A percentile compares a stretch with the other conserved stretches of the same genome.
Conservation (phyloP, 2,797 vertebrate genomes). For the Acipenser ruthenus region DNA sequence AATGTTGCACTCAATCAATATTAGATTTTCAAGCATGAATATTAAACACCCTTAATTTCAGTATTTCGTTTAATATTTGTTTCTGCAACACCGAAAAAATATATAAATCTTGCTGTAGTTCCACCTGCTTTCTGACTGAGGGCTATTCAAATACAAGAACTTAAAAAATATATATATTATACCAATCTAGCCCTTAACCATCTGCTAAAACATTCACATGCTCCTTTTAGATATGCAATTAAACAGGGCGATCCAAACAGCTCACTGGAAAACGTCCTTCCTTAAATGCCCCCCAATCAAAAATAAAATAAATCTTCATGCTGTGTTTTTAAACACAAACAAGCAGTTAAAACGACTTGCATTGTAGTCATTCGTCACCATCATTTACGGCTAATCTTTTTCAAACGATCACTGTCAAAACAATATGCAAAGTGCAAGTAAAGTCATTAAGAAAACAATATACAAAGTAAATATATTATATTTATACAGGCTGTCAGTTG, state of each 20-base stretch:
- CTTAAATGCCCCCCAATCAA: constrained; percentile 33
- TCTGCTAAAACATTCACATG: constrained; percentile 62
- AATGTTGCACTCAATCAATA: constrained; percentile 13
- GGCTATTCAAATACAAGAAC: constrained; percentile 42
- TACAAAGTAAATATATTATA: constrained; percentile 46
- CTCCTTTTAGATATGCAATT: constrained; percentile 51
- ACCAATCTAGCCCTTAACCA: constrained; percentile 59
- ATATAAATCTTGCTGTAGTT: constrained; percentile 19
- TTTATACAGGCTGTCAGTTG: constrained; percentile 20
- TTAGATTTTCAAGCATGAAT: constrained; percentile 12
- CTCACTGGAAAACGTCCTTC: constrained; percentile 24
- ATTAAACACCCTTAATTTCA: constrained; percentile 17
- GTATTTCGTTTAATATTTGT: constrained; percentile 13
- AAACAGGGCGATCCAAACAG: constrained; percentile 35
- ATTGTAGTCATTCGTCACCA: constrained; percentile 31
- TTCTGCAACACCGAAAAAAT: background rate
- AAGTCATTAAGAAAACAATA: constrained; percentile 63
- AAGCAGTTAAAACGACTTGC: constrained; percentile 30
- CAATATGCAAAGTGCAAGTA: constrained; percentile 59
- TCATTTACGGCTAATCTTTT: constrained; percentile 34
- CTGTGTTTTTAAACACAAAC: constrained; percentile 31
- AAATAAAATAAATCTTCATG: constrained; percentile 28
- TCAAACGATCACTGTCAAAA: constrained; percentile 37
- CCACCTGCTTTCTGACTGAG: constrained; percentile 32
- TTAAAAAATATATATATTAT: constrained; percentile 40